These are phyloP conservation scores for Rhynchopsitta pachyrhyncha DNA, from an alignment of 2,113 vertebrate genomes.

Conservation along the genomic window DNA sequence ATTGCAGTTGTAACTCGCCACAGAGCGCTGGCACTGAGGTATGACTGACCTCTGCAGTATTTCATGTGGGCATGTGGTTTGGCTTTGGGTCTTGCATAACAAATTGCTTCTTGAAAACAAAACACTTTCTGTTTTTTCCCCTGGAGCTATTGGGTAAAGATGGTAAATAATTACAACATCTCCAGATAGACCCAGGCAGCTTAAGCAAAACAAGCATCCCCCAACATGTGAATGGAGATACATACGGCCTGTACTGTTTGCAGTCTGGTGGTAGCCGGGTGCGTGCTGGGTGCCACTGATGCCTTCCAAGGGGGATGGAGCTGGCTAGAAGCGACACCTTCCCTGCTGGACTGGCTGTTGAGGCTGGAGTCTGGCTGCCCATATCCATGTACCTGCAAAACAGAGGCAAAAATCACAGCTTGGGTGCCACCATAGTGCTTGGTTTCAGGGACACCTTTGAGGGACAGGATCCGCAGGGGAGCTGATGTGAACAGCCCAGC, in stretches of 20 bases:
- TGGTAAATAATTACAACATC: background rate
- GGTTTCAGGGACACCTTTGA: background rate
- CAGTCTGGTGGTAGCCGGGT: background rate
- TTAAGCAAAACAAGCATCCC: background rate
- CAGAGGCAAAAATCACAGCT: background rate
- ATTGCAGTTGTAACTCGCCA: background rate
- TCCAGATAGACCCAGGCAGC: background rate
- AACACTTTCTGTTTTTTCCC: background rate
- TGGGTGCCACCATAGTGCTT: rapidly evolving
- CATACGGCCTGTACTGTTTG: rapidly evolving
- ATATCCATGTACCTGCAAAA: rapidly evolving
- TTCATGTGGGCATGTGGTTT: background rate
- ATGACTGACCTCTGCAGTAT: background rate
- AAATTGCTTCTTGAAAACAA: background rate
- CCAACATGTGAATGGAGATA: rapidly evolving
- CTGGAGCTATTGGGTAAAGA: background rate
- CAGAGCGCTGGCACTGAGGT: background rate
- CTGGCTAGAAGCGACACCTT: background rate
- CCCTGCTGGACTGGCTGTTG: background rate
- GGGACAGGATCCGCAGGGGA: background rate
- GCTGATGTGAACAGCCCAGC: background rate
- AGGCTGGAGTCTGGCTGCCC: background rate
- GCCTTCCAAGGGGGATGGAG: background rate
- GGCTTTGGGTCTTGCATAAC: background rate
- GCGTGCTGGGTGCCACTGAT: background rate